phyloP scores from a whole-genome alignment of 2,888 invertebrate species.

The Cacoxenus indagator region DNA sequence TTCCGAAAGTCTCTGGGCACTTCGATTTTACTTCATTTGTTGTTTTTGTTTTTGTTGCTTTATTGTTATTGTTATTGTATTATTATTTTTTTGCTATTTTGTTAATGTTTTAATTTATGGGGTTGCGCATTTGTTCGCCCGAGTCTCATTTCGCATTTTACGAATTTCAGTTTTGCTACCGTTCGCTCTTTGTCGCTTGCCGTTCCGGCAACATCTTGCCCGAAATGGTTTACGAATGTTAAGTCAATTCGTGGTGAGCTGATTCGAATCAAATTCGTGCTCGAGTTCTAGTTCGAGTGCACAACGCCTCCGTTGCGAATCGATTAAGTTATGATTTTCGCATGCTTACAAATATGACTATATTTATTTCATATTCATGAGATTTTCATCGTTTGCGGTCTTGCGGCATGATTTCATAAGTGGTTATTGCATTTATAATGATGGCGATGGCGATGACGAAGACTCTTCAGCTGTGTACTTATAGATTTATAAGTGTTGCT shows the following conservation, averaged over 20 bases:
- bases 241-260: not conserved
- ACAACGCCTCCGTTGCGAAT: conserved; percentile 59
- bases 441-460: not conserved
- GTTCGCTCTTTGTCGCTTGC: not conserved
- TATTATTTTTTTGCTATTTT: conserved; percentile 11
- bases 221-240: not conserved
- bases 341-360: not conserved
- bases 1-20: not conserved
- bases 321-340: conserved; percentile 42
- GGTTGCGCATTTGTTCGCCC: conserved; percentile 37
- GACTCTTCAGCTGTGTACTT: conserved; percentile 3
- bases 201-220: not conserved
- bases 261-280: not conserved
- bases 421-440: not conserved
- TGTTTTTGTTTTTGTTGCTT: not conserved
- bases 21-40: not conserved
- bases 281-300: conserved; percentile 11
- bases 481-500: conserved; percentile 14
- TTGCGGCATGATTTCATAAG: conserved; percentile 3
- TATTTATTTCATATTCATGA: conserved; percentile 33
- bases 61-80: not conserved
- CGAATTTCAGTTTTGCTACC: not conserved
- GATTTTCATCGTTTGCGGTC: conserved; percentile 12
- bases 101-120: conserved; percentile 56
- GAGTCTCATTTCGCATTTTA: not conserved